A percentile compares a stretch with the other conserved stretches of the same genome.
Evolutionary conservation across 2,113 vertebrate genomes (phyloP).

Genomic region (Crocuta crocuta): DNA sequence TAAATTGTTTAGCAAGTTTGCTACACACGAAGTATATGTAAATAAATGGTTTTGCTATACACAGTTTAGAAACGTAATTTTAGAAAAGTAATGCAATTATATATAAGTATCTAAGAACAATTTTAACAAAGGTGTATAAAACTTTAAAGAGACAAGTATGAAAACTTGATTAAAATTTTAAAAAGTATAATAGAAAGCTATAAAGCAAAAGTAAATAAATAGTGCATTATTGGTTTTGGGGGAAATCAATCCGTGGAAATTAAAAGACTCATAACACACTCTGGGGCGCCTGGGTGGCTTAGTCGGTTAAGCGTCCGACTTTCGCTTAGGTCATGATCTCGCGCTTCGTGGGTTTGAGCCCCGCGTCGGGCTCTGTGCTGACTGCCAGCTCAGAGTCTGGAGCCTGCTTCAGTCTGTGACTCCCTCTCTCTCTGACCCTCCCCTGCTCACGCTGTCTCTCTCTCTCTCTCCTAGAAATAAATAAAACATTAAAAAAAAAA

Average conservation of each 20-base stretch:
- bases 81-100: background rate
- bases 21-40: background rate
- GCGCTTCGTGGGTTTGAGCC: too few relatives aligned
- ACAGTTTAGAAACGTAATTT: background rate
- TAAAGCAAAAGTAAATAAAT: background rate
- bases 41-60: background rate
- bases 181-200: background rate
- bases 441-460: too few relatives aligned
- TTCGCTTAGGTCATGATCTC: too few relatives aligned
- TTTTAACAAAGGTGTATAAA: background rate
- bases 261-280: background rate
- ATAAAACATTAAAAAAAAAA: too few relatives aligned
- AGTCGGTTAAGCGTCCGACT: too few relatives aligned
- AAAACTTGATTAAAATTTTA: background rate
- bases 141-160: background rate
- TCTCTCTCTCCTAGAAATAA: too few relatives aligned
- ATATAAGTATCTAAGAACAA: background rate
- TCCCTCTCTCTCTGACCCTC: too few relatives aligned
- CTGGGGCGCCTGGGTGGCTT: too few relatives aligned
- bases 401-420: too few relatives aligned
- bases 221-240: background rate
- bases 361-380: too few relatives aligned
- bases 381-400: too few relatives aligned
- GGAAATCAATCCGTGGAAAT: background rate
- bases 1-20: background rate